Base-by-base conservation (phyloP, 2,113 vertebrate genomes). In the Lamprologus speciosus region DNA sequence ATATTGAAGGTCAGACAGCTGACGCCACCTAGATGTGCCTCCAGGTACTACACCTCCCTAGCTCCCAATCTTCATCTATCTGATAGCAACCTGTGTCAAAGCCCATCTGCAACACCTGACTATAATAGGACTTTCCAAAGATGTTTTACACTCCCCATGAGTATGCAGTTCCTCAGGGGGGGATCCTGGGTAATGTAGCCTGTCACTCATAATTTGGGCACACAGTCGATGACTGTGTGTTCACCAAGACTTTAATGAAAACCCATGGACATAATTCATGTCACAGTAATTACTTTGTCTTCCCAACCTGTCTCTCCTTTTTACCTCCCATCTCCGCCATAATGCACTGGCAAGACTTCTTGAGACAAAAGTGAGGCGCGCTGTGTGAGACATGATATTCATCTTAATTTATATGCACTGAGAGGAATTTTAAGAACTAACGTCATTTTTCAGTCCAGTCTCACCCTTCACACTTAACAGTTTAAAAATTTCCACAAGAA, bases 1-100 rank as follows among this genome's bases (percentile, higher is more conserved):
- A 81, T 87, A 37, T 40, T 89, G 86, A 92, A 91, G 87, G 92
- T 94, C 93, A 93, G 88, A 93, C 75, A 89, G 53, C 80, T 92
- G 88, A 87, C 31, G 87, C 92, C 91, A 91, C 93, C 94, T 95
- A 90, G 89, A 83, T 79, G 79, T 85, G 37, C 82, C 70, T 91
- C 79, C 55, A 83, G 84, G 93, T 89, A 92, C 83, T 94, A 60
- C 91, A 92, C 70, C 81, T 90, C 89, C 83, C 85, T 8, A 80
- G 16, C 73, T 86, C 91, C 89, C 92, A 87, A 19, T 86, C 85
- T 88, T 90, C 90, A 87, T 92, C 75, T 87, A 83, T 60, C 57
- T 80, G 33, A 91, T 60, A 51, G 81, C 83, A 88, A 80, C 87
- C 65, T 91, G 58, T 86, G 82, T 82, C 84, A 84, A 37, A 85